phyloP scores from a whole-genome alignment of 2,888 invertebrate genomes.

The Gandaritis pyraliata region DNA sequence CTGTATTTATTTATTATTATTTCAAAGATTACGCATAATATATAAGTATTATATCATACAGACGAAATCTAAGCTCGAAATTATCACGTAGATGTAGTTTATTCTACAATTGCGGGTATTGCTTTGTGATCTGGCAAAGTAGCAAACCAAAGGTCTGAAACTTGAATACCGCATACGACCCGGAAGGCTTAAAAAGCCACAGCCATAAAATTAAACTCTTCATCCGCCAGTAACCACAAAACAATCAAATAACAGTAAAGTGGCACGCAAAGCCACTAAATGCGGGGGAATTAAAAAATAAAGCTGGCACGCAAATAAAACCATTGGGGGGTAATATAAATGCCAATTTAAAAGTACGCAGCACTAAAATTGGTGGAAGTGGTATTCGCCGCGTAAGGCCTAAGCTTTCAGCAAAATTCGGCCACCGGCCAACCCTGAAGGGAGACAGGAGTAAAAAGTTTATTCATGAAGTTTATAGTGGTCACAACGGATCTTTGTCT shows the following conservation, averaged over 20 bases:
- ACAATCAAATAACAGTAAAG: constrained; percentile 37
- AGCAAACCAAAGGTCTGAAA: constrained; percentile 8
- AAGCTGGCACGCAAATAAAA: constrained; percentile 34
- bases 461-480: no score
- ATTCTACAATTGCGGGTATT: neutral
- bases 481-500: no score
- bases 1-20: no score
- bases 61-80: no score
- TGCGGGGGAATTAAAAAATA: constrained; percentile 36
- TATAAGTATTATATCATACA: no score
- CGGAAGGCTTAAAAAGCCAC: constrained; percentile 21
- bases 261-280: constrained; percentile 33
- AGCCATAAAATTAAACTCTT: constrained; percentile 31
- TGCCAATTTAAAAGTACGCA: constrained; percentile 30
- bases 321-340: constrained; percentile 30
- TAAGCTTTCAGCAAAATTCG: neutral
- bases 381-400: neutral
- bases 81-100: no score
- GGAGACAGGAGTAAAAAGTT: no score
- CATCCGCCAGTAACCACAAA: constrained; percentile 29
- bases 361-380: constrained; percentile 6
- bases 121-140: constrained; percentile 9
- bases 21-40: no score
- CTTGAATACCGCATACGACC: constrained; percentile 17
- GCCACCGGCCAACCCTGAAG: no score